These are phyloP conservation scores for Orbicella faveolata DNA, from an alignment of 64 coral and sea anemone genomes.

Conservation along the genomic window DNA sequence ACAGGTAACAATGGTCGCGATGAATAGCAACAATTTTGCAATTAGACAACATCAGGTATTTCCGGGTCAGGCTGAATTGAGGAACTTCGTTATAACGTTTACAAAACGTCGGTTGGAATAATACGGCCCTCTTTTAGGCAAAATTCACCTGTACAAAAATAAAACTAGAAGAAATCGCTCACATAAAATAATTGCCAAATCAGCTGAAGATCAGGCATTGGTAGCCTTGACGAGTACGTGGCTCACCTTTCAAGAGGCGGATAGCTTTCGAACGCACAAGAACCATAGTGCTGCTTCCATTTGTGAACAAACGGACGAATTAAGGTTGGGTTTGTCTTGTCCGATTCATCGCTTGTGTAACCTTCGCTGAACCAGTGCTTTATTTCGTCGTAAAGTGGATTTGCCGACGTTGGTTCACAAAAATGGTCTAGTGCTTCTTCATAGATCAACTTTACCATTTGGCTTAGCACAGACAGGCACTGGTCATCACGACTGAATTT, in stretches of 20 bases:
- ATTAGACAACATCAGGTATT: no score
- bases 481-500: background rate
- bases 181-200: no score
- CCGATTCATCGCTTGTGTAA: constrained; percentile 7
- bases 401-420: background rate
- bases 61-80: no score
- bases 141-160: no score
- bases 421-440: background rate
- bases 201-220: no score
- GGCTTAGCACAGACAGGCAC: background rate
- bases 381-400: constrained; percentile 32
- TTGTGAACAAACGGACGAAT: constrained; percentile 57
- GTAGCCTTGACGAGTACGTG: no score
- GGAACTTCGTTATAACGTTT: no score
- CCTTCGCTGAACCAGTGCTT: constrained; percentile 62
- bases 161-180: no score
- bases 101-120: no score
- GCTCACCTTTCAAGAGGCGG: constrained; percentile 34
- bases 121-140: no score
- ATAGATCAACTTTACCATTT: background rate
- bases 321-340: constrained; percentile 50
- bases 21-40: no score
- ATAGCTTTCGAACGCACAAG: constrained; percentile 59
- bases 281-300: constrained; percentile 52
- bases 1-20: no score